These are phyloP conservation scores for Collichthys lucidus DNA, from an alignment of 2,113 vertebrate genomes.

Conservation along the genomic window DNA sequence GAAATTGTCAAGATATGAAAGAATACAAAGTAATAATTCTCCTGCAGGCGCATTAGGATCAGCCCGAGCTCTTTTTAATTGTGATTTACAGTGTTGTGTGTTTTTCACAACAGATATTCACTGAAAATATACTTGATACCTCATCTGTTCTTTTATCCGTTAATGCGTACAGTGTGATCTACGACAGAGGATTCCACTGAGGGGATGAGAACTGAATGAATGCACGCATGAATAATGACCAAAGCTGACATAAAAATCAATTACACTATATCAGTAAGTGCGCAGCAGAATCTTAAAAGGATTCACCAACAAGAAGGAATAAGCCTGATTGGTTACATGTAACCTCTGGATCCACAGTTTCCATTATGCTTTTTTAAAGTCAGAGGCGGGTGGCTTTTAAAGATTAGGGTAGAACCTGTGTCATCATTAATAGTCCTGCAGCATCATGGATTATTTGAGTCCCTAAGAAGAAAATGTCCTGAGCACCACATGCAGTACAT, in stretches of 20 bases:
- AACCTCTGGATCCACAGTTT: slow-evolving; percentile 19
- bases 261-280: slow-evolving; percentile 23
- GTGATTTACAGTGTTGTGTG: slow-evolving; percentile 13
- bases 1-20: slow-evolving; percentile 17
- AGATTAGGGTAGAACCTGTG: slow-evolving; percentile 2
- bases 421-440: slow-evolving; percentile 10
- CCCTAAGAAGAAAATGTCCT: neutral
- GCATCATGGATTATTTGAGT: slow-evolving; percentile 24
- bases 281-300: slow-evolving; percentile 38
- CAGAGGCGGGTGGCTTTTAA: slow-evolving; percentile 1
- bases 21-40: slow-evolving; percentile 21
- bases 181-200: slow-evolving; percentile 7
- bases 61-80: slow-evolving; percentile 38
- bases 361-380: slow-evolving; percentile 7
- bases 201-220: slow-evolving; percentile 39
- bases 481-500: neutral
- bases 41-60: neutral
- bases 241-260: slow-evolving; percentile 52
- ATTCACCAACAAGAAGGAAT: slow-evolving; percentile 26
- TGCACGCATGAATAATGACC: slow-evolving; percentile 43
- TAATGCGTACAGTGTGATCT: slow-evolving; percentile 34
- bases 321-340: slow-evolving; percentile 21
- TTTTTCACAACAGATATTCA: slow-evolving; percentile 27
- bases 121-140: slow-evolving; percentile 1
- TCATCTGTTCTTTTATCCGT: slow-evolving; percentile 18